Conservation (phyloP, 2,888 invertebrate species). For the Camptogramma bilineatum region DNA sequence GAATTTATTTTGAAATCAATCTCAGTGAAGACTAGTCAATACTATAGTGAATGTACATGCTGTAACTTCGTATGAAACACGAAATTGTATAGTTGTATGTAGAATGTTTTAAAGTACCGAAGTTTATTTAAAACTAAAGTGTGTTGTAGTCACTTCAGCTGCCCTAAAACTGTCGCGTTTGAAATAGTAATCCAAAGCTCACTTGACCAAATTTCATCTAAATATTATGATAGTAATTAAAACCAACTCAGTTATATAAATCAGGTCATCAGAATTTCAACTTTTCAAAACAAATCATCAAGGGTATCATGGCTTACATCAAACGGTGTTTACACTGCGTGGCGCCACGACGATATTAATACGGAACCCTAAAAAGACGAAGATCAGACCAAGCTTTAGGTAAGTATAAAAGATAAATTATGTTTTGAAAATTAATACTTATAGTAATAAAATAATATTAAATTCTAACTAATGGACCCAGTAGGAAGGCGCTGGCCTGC, state of each 20-base stretch:
- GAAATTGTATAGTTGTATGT: background rate
- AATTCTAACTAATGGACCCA: too few relatives aligned
- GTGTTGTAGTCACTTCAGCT: background rate
- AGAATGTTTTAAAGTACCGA: too few relatives aligned
- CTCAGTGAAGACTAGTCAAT: too few relatives aligned
- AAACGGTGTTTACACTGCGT: constrained; percentile 38
- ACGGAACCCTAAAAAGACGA: background rate
- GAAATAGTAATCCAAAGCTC: background rate
- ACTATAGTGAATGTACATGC: too few relatives aligned
- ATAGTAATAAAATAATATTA: too few relatives aligned
- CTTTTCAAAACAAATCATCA: constrained; percentile 33
- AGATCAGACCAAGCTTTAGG: constrained; percentile 12
- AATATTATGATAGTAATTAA: constrained; percentile 27
- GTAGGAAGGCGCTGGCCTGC: too few relatives aligned
- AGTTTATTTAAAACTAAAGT: background rate
- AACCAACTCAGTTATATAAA: constrained; percentile 26
- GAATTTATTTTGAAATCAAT: too few relatives aligned
- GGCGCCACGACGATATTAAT: constrained; percentile 32
- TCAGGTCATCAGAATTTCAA: constrained; percentile 34
- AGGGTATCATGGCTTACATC: constrained; percentile 37
- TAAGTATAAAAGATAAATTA: too few relatives aligned
- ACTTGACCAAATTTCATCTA: constrained; percentile 12
- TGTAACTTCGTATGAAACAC: background rate
- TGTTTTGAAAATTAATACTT: too few relatives aligned
- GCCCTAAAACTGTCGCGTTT: constrained; percentile 8